These are phyloP conservation scores for Sebastolobus altivelis DNA, from an alignment of 2,797 vertebrate species.

Conservation along the genomic window DNA sequence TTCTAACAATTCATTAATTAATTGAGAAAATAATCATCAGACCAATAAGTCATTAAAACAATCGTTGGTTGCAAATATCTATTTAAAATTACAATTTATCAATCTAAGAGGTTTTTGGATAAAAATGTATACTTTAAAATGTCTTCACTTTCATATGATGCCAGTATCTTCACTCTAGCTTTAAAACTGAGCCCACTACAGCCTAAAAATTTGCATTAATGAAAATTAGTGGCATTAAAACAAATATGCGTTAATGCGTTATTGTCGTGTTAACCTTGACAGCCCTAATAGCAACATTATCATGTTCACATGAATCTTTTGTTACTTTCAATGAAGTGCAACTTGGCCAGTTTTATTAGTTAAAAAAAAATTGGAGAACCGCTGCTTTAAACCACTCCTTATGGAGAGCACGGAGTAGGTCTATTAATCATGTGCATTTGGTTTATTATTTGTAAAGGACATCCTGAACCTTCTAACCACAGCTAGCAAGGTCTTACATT, in stretches of 20 bases:
- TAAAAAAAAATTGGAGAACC: background rate
- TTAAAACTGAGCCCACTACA: no score
- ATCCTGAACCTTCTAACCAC: background rate
- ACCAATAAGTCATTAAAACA: no score
- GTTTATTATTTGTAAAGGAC: background rate
- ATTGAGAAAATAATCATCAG: no score
- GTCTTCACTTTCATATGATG: no score
- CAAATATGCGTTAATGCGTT: rapidly evolving
- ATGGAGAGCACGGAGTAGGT: background rate
- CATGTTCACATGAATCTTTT: background rate
- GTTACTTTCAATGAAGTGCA: background rate
- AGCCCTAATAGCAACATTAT: background rate
- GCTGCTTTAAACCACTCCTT: rapidly evolving
- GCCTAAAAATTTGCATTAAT: no score
- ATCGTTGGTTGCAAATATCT: background rate
- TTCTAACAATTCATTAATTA: background rate
- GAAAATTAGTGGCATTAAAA: no score
- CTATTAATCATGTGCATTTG: background rate
- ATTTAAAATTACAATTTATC: background rate
- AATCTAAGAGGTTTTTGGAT: rapidly evolving
- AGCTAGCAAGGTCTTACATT: background rate
- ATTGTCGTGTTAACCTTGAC: rapidly evolving
- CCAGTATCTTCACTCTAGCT: no score
- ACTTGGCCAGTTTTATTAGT: background rate
- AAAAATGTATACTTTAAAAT: rapidly evolving